A percentile compares a stretch with the other conserved stretches of the same genome.
Evolutionary conservation across 2,113 vertebrate species (phyloP).

Genomic region (Aptenodytes patagonicus): DNA sequence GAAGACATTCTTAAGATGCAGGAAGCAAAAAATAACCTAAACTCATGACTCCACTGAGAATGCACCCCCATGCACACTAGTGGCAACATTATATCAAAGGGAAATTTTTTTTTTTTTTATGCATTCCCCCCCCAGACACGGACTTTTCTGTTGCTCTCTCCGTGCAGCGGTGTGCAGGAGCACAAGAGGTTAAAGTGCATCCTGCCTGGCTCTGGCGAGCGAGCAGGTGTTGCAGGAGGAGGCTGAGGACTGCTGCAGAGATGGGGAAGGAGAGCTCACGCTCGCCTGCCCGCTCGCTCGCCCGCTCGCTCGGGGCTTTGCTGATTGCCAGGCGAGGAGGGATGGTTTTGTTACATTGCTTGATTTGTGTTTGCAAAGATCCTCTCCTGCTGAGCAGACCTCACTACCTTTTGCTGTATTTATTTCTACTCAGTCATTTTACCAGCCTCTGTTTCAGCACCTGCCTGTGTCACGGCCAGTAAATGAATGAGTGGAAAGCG

Average conservation of each 20-base stretch:
- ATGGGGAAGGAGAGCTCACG: background rate
- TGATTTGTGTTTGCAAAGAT: background rate
- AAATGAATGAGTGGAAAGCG: background rate
- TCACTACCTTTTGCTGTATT: background rate
- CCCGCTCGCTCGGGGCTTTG: background rate
- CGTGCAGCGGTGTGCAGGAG: accelerated
- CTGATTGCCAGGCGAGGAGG: background rate
- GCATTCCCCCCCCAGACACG: background rate
- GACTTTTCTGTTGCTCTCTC: background rate
- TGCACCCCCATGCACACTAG: accelerated
- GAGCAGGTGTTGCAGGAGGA: background rate
- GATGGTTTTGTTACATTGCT: background rate
- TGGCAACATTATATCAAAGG: background rate
- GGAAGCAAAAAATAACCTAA: background rate
- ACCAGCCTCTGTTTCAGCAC: background rate
- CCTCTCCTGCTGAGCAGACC: background rate
- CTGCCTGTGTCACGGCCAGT: background rate
- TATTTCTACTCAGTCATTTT: background rate
- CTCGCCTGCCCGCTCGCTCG: accelerated
- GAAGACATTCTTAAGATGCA: background rate
- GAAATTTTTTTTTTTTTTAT: background rate
- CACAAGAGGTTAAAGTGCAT: background rate
- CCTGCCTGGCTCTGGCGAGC: background rate
- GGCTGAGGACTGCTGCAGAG: background rate
- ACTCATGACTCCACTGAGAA: background rate